Evolutionary conservation across 2,797 vertebrate species (phyloP), one percentile per base, ranked within the genome.

Genomic region (Acomys russatus): DNA sequence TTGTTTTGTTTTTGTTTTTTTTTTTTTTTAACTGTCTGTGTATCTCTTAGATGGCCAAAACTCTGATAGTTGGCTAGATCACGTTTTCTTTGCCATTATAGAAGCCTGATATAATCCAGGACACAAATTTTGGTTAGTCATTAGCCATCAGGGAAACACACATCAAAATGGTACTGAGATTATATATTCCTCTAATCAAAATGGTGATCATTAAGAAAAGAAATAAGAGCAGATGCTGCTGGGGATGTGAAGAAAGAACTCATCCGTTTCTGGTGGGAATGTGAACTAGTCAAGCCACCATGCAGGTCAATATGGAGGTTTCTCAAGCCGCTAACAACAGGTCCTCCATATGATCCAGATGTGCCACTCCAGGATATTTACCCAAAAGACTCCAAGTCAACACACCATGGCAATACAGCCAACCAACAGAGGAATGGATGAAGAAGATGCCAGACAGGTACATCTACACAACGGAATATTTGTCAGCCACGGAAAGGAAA

Each of bases 31-130:
- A 71, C 33, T 35, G 23, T 91, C 94, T 73, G 15, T 38, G 38
- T 0, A 22, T 12, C 51, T 84, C 68, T 64, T 35, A 84, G 51
- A 87, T 1, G 20, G 17, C 77, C 20, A 79, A 84, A 59, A 66
- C 78, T 96, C 68, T n/a, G 68, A 38, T 15, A 35, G 17, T 56
- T 61, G 33, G 25, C 33, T 88, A 33, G 71, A 17, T 90, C 23
- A 12, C n/a, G 17, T 91, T 96, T 91, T 68, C n/a, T 88, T 89
- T 91, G 59, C 76, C 79, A 86, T n/a, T 15, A 33, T 64, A 63
- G 94, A 88, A 96, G 44, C 49, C 61, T 82, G 12, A 7, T 87
- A 38, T 95, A 78, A 79, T 30, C 85, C 73, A 15, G 22, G 44
- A 54, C 44, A 2, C 66, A 20, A 82, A 25, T 14, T 17, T 18